Percentiles rank a stretch among this genome's conserved stretches.
Conservation (phyloP, 2,113 vertebrate species). For the Emydura subglobosa region DNA sequence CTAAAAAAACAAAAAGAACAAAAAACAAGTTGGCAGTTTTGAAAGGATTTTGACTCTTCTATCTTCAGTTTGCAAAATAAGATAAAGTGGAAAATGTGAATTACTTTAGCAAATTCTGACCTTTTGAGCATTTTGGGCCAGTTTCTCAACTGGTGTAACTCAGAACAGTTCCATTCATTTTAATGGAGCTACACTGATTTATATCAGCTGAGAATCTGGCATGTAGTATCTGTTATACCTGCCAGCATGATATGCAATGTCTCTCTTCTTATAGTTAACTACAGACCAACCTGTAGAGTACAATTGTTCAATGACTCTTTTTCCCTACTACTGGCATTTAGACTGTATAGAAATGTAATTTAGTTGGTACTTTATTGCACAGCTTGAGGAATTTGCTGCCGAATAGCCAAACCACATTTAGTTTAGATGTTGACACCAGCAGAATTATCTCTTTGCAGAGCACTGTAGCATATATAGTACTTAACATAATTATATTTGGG, state of each 20-base stretch:
- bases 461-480: constrained; percentile 1
- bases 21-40: neutral
- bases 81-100: constrained; percentile 28
- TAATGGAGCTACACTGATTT: neutral
- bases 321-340: constrained; percentile 41
- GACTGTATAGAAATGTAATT: constrained; percentile 38
- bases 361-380: constrained; percentile 24
- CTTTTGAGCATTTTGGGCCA: neutral
- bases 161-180: neutral
- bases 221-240: constrained; percentile 10
- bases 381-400: constrained; percentile 35
- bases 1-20: neutral
- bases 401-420: neutral
- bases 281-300: neutral
- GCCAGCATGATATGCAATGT: neutral
- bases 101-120: neutral
- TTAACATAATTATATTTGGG: constrained; percentile 56
- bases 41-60: constrained; percentile 1
- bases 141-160: constrained; percentile 29
- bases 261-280: neutral
- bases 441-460: constrained; percentile 36
- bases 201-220: constrained; percentile 20
- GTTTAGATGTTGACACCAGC: constrained; percentile 35
- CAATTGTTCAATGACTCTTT: constrained; percentile 54
- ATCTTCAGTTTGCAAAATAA: constrained; percentile 36